A percentile compares a stretch with the other conserved stretches of the same genome.
phyloP scores from a whole-genome alignment of 2,888 invertebrate genomes.

The Psylliodes chrysocephalus region DNA sequence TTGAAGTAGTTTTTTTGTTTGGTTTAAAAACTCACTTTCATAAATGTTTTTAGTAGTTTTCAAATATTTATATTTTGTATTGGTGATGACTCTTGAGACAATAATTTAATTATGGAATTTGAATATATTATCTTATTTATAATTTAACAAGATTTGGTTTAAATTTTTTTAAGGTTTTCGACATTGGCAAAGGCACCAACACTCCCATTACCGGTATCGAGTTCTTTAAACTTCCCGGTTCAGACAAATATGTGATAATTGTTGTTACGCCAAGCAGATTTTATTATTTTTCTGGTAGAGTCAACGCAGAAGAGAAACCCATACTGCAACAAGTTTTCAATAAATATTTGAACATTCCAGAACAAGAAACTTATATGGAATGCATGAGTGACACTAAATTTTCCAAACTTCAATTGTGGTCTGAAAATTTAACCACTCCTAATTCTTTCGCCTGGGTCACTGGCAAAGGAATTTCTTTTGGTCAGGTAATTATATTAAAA shows the following conservation, averaged over 20 bases:
- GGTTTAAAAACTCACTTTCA: no score
- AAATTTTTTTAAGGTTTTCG: slow-evolving; percentile 77
- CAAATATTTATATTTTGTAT: no score
- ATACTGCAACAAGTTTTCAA: slow-evolving; percentile 83
- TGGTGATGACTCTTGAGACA: no score
- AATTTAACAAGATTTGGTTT: no score
- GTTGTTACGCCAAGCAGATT: slow-evolving; percentile 85
- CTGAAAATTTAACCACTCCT: slow-evolving; percentile 75
- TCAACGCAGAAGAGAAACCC: slow-evolving; percentile 81
- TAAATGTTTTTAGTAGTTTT: no score
- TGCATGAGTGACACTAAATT: slow-evolving; percentile 74
- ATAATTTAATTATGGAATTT: no score
- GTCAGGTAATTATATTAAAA: slow-evolving; percentile 79
- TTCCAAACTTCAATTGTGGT: slow-evolving; percentile 83
- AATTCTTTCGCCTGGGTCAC: slow-evolving; percentile 90
- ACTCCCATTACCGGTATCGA: slow-evolving; percentile 90
- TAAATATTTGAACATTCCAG: slow-evolving; percentile 77
- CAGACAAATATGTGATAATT: slow-evolving; percentile 82
- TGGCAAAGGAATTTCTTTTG: slow-evolving; percentile 83
- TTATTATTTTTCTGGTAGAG: slow-evolving; percentile 87
- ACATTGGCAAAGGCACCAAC: slow-evolving; percentile 81
- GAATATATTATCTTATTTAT: no score
- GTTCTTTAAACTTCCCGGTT: slow-evolving; percentile 78
- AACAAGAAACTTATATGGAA: slow-evolving; percentile 75
- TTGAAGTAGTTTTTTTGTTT: no score